Percentiles rank a stretch among this genome's conserved stretches.
These are phyloP conservation scores for Miltochrista miniata DNA, from an alignment of 2,888 invertebrate species.

Conservation along the genomic window DNA sequence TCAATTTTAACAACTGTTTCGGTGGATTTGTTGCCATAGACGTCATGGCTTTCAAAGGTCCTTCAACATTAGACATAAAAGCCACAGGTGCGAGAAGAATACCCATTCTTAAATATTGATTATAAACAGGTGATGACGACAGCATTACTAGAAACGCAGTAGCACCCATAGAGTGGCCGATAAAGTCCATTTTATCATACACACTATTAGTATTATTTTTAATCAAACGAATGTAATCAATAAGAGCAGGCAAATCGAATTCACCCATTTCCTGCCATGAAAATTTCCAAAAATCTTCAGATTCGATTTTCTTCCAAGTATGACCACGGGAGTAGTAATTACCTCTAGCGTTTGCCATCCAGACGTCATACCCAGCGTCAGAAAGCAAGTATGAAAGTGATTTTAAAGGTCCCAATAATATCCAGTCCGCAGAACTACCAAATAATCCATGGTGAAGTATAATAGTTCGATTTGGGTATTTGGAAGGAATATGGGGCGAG, in stretches of 20 bases:
- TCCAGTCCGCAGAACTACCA: slow-evolving; percentile 72
- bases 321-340: slow-evolving; percentile 66
- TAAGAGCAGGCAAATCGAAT: slow-evolving; percentile 58
- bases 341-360: slow-evolving; percentile 81
- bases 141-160: slow-evolving; percentile 61
- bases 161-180: slow-evolving; percentile 72
- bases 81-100: slow-evolving; percentile 61
- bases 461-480: slow-evolving; percentile 40
- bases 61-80: slow-evolving; percentile 53
- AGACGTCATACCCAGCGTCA: slow-evolving; percentile 84
- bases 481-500: not conserved
- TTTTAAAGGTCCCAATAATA: slow-evolving; percentile 58
- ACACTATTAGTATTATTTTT: slow-evolving; percentile 35
- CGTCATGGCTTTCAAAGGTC: slow-evolving; percentile 51
- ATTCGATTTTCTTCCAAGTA: slow-evolving; percentile 36
- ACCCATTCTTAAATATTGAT: slow-evolving; percentile 56
- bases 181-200: slow-evolving; percentile 44
- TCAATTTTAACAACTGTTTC: slow-evolving; percentile 39
- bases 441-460: slow-evolving; percentile 67
- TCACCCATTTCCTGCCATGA: slow-evolving; percentile 68
- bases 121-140: slow-evolving; percentile 54
- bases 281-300: slow-evolving; percentile 59
- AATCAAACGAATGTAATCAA: slow-evolving; percentile 54
- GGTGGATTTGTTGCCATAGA: slow-evolving; percentile 40
- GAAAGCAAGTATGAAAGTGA: slow-evolving; percentile 75